phyloP scores from a whole-genome alignment of 2,113 vertebrate genomes.

The Periophthalmus modestus region DNA sequence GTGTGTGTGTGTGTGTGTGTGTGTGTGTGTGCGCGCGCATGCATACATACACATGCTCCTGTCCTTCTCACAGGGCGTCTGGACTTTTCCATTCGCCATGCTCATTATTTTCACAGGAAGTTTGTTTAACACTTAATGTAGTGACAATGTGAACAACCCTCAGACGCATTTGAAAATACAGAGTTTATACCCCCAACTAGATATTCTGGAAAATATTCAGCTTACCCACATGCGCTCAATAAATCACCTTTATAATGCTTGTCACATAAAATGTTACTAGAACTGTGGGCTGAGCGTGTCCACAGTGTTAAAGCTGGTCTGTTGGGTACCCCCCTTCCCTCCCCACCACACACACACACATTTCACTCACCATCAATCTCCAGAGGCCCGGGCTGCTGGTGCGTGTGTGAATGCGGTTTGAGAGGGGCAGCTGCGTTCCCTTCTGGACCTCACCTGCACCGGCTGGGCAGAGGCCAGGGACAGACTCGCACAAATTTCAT shows the following conservation, averaged over 20 bases:
- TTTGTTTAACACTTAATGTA: constrained; percentile 66
- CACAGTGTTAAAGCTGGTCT: constrained; percentile 60
- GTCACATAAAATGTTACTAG: constrained; percentile 79
- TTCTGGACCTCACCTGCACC: constrained; percentile 71
- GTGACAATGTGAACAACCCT: constrained; percentile 51
- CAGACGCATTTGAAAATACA: constrained; percentile 58
- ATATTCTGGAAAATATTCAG: constrained; percentile 71
- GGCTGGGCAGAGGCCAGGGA: constrained; percentile 54
- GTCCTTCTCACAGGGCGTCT: constrained; percentile 45
- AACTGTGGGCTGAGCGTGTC: constrained; percentile 70
- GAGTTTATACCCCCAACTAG: constrained; percentile 57
- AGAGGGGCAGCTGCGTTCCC: constrained; percentile 62
- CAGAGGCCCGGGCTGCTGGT: constrained; percentile 64
- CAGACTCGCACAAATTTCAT: constrained; percentile 69
- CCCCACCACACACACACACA: constrained; percentile 3
- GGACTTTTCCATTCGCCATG: constrained; percentile 50
- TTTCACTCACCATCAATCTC: constrained; percentile 63
- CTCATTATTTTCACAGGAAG: constrained; percentile 70
- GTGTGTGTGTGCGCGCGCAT: constrained; percentile 14
- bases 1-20: constrained; percentile 26
- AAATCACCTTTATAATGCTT: constrained; percentile 81
- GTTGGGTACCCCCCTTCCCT: constrained; percentile 44
- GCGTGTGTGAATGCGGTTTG: constrained; percentile 79
- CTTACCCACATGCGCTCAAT: constrained; percentile 72
- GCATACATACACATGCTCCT: constrained; percentile 9